Base-by-base conservation (phyloP, 2,113 vertebrate species). In the Takifugu bimaculatus region DNA sequence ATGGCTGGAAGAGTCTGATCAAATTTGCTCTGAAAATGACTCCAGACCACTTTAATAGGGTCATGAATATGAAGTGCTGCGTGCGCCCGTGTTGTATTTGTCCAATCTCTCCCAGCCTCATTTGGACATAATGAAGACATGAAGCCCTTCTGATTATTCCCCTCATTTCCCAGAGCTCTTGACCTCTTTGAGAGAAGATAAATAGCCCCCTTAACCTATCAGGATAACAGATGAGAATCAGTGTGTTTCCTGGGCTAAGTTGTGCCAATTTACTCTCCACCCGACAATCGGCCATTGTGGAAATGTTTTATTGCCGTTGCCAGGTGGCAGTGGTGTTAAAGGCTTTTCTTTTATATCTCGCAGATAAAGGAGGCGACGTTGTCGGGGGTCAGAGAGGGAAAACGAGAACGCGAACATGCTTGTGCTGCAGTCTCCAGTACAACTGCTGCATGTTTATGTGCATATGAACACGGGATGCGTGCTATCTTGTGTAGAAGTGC, bases 21-120 rank as follows among this genome's bases (percentile, higher is more conserved):
- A 92, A 91, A 92, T 93, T 93, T 91, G 87, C 89, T 91, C 88
- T 86, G 90, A 90, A 93, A 92, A 93, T 93, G 91, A 91, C 77
- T 92, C 90, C 89, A 88, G 92, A 89, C 87, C 88, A 80, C 90
- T 91, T 92, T 92, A 94, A 93, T 90, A 80, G 82, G 89, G 88
- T 88, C 88, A 92, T 90, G 91, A 93, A 90, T 93, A 89, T 82
- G 89, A 85, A 86, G 84, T 77, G 78, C 71, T 64, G 76, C 76
- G 74, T 63, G 62, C 15, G 54, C 65, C 63, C 47, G 50, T 76
- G 73, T 62, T 56, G 51, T 91, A 79, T 90, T 90, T 90, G 85
- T 82, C 82, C 86, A 90, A 86, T 87, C 78, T 83, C 70, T 80
- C 65, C 65, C 75, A 84, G 82, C 79, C 87, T 87, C 84, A 91